Percentiles rank a stretch among this genome's conserved stretches.
These are phyloP conservation scores for Cromileptes altivelis DNA, from an alignment of 2,113 vertebrate species.

Conservation along the genomic window DNA sequence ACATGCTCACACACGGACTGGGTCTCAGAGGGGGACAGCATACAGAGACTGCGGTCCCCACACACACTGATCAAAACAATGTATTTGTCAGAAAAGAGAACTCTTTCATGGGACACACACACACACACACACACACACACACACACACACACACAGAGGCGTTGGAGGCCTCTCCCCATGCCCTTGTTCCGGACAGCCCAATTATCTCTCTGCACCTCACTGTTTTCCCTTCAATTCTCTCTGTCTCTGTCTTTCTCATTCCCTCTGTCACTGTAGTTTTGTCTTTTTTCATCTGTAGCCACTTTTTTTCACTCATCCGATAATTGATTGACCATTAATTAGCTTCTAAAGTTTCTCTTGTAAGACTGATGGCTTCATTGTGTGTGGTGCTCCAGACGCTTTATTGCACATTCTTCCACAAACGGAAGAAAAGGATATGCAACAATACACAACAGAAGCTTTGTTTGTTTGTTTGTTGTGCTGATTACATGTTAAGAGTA, in stretches of 20 bases:
- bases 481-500: not conserved
- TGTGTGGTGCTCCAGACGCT: not conserved
- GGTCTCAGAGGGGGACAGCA: conserved; percentile 82
- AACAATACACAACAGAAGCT: not conserved
- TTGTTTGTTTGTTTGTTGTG: not conserved
- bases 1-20: conserved; percentile 54
- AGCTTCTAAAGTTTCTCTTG: conserved; percentile 4
- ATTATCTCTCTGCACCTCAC: conserved; percentile 84
- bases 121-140: conserved; percentile 67
- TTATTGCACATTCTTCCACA: not conserved
- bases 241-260: conserved; percentile 45
- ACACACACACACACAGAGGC: conserved; percentile 66
- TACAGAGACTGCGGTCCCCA: conserved; percentile 86
- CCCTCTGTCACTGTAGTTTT: conserved; percentile 8
- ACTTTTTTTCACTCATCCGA: not conserved
- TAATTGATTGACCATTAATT: conserved; percentile 52
- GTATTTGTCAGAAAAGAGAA: conserved; percentile 88
- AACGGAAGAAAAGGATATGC: too few species aligned
- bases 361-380: not conserved
- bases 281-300: conserved; percentile 29
- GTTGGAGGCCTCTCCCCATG: conserved; percentile 80
- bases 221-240: conserved; percentile 58
- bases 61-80: conserved; percentile 94
- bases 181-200: conserved; percentile 83
- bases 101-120: conserved; percentile 78